Evolutionary conservation across 2,888 invertebrate species (phyloP), one percentile per base, ranked within the genome.

Genomic region (Nipponacmea schrenckii): DNA sequence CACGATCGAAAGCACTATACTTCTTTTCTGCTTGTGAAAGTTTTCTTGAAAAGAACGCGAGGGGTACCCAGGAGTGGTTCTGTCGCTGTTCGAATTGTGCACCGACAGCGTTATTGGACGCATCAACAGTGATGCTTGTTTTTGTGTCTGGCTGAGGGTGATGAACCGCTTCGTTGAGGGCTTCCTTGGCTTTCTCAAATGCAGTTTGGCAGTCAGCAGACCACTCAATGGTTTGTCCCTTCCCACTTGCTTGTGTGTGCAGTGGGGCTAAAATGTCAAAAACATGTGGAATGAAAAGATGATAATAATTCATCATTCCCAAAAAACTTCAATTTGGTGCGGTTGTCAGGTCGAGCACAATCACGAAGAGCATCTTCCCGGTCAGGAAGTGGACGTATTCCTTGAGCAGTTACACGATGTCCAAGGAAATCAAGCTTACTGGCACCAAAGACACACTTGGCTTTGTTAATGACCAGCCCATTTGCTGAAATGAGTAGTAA

Each of bases 401-500:
- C n/a, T n/a, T n/a, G n/a, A n/a, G n/a, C n/a, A n/a, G n/a, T n/a
- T n/a, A n/a, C n/a, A n/a, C n/a, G n/a, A n/a, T n/a, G n/a, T n/a
- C n/a, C n/a, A n/a, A n/a, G n/a, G n/a, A n/a, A n/a, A n/a, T n/a
- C n/a, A n/a, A n/a, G n/a, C n/a, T n/a, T n/a, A n/a, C n/a, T n/a
- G n/a, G n/a, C n/a, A n/a, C 68, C 66, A 24, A 71, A 72, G 31
- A 72, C 62, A 65, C 68, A 72, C 50, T 72, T 20, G 64, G 56
- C 14, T 68, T n/a, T n/a, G n/a, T n/a, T n/a, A n/a, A n/a, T n/a
- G n/a, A n/a, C n/a, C n/a, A n/a, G n/a, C n/a, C n/a, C 68, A 15
- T 68, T 71, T 10, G 48, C 39, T 17, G 68, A 69, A 76, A 12
- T 74, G 74, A 4, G 73, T 76, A 39, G 67, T 72, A 12, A 76